Conservation (phyloP, 2,888 invertebrate genomes). For the Chymomyza fuscimana region DNA sequence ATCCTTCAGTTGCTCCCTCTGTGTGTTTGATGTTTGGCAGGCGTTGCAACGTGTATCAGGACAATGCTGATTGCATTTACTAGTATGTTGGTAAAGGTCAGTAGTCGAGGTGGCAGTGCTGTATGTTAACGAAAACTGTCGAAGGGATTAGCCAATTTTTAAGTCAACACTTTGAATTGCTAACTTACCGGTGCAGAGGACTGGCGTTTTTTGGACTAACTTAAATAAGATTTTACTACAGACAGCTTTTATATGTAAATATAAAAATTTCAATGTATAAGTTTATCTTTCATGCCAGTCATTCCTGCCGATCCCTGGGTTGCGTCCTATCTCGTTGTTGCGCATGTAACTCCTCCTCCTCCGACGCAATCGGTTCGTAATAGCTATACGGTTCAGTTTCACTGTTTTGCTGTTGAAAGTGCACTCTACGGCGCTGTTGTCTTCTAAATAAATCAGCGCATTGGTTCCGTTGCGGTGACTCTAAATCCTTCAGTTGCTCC, state of each 20-base stretch:
- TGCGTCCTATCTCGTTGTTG: background rate
- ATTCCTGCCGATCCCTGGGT: background rate
- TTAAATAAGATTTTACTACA: background rate
- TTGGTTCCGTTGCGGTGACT: background rate
- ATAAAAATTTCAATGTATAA: background rate
- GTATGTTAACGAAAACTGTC: conserved; percentile 51
- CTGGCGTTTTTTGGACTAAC: background rate
- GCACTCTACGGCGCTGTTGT: no score
- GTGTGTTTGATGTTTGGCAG: conserved; percentile 27
- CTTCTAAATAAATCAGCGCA: background rate
- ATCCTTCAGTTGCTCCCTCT: background rate
- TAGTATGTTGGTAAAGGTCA: conserved; percentile 24
- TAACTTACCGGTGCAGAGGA: conserved; percentile 43
- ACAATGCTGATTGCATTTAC: background rate
- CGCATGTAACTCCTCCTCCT: background rate
- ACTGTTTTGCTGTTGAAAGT: no score
- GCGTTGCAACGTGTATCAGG: background rate
- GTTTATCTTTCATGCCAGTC: background rate
- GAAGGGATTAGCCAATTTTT: background rate
- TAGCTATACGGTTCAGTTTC: no score
- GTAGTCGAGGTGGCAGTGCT: conserved; percentile 60
- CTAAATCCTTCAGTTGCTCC: background rate
- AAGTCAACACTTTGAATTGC: background rate
- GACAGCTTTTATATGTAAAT: background rate
- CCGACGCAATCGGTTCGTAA: background rate